Evolutionary conservation across 2,113 vertebrate species (phyloP).

Genomic region (Pelobates fuscus): DNA sequence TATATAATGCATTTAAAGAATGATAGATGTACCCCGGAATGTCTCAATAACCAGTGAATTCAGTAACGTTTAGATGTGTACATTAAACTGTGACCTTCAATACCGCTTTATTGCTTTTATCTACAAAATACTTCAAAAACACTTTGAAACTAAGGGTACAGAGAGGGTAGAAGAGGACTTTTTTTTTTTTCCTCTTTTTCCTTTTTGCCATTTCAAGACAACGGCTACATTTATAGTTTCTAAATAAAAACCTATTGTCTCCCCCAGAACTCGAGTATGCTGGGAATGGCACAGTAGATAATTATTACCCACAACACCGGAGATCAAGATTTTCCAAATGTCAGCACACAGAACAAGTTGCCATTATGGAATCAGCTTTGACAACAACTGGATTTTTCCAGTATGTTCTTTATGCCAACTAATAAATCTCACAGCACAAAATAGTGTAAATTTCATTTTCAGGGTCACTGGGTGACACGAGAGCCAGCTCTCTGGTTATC

Average conservation of each 20-base stretch:
- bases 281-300: constrained; percentile 32
- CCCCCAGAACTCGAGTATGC: constrained; percentile 19
- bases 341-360: constrained; percentile 37
- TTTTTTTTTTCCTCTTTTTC: no score
- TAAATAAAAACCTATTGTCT: constrained; percentile 10
- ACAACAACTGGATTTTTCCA: constrained; percentile 32
- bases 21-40: no score
- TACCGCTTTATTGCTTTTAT: not conserved
- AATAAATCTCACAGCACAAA: constrained; percentile 16
- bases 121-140: not conserved
- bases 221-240: constrained; percentile 1
- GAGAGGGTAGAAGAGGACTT: not conserved
- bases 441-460: not conserved
- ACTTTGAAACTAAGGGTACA: not conserved
- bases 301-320: constrained; percentile 42
- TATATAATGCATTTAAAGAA: no score
- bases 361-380: constrained; percentile 34
- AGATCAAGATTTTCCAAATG: constrained; percentile 46
- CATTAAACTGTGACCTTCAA: no score
- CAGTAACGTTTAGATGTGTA: no score
- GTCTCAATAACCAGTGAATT: no score
- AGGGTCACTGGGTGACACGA: not conserved
- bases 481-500: not conserved
- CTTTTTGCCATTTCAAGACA: not conserved
- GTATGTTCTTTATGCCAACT: constrained; percentile 23